Conservation (phyloP, 2,888 invertebrate genomes). For the Arenicola marina region DNA sequence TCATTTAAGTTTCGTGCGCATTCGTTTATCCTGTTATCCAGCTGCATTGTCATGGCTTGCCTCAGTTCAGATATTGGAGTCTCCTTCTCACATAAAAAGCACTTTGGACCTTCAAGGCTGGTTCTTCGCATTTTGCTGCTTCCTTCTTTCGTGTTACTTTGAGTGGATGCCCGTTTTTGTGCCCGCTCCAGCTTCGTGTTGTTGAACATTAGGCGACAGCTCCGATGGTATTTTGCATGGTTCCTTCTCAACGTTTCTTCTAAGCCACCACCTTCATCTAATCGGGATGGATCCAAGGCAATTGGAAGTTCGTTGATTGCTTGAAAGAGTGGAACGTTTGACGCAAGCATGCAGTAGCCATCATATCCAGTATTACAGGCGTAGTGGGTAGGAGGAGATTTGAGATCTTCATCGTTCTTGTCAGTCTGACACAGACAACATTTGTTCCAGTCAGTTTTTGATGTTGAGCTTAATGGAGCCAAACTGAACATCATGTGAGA, state of each 20-base stretch:
- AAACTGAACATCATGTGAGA: too few species aligned
- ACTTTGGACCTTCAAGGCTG: background rate
- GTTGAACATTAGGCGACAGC: background rate
- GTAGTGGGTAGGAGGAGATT: too few species aligned
- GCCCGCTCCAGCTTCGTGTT: conserved; percentile 6
- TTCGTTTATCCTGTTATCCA: conserved; percentile 27
- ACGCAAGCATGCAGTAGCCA: background rate
- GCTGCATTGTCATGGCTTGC: conserved; percentile 31
- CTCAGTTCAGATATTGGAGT: conserved; percentile 12
- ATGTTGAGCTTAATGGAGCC: too few species aligned
- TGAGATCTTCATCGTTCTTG: too few species aligned
- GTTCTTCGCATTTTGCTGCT: background rate
- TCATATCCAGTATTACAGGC: too few species aligned
- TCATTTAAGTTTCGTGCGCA: conserved; percentile 30
- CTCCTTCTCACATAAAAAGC: background rate
- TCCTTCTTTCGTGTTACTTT: background rate
- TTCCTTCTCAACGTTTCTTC: conserved; percentile 27
- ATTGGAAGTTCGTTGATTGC: conserved; percentile 17
- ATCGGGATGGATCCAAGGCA: conserved; percentile 19
- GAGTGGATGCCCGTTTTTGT: background rate
- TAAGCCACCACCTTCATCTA: conserved; percentile 32
- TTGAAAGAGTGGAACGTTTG: conserved; percentile 2
- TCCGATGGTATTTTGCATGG: conserved; percentile 31
- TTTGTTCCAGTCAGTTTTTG: too few species aligned
- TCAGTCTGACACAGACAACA: too few species aligned